Base-by-base conservation (phyloP, 1,140 invertebrate genomes). In the Coelopa frigida region DNA sequence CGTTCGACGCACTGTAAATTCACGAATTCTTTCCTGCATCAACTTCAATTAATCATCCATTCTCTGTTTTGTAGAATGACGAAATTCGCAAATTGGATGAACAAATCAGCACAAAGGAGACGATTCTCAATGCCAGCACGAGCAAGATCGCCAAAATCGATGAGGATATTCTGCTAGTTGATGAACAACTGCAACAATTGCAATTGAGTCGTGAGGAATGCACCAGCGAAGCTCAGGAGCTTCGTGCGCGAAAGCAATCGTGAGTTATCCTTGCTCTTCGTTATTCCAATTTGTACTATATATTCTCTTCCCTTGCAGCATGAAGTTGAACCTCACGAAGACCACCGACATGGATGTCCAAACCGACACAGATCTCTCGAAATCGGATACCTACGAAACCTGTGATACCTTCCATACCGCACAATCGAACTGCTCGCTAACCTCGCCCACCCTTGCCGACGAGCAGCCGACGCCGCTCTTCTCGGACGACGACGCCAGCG, bases 381-480 rank as follows among this genome's bases (percentile, higher is more conserved):
- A 69, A 52, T 52, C 72, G 68, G 58, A 75, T 69, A 64, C 70
- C 53, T 54, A 71, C 60, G 60, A 75, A 73, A 77, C 78, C 3
- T 75, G 75, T 23, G 83, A 85, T 52, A 85, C 83, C 0, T 87
- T 83, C 59, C 83, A 85, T 61, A 85, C 84, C n/a, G 83, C 84
- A 1, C 67, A 74, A 14, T 78, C 76, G 12, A 71, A 70, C 45
- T 72, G 73, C 52, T 74, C 72, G 18, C 46, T 55, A 1, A 39
- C 54, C 22, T 64, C 61, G 1, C 54, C 48, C 61, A 68, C 55
- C 4, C 61, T 61, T 1, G 59, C 57, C 14, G 62, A 68, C 48
- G 62, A 63, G 7, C 59, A 61, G 22, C 55, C 59, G 40, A 56
- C 62, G 3, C 53, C 69, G 35, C 33, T 57, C n/a, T n/a, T n/a